phyloP scores from a whole-genome alignment of 2,888 invertebrate genomes.

The Caenorhabditis plicata region DNA sequence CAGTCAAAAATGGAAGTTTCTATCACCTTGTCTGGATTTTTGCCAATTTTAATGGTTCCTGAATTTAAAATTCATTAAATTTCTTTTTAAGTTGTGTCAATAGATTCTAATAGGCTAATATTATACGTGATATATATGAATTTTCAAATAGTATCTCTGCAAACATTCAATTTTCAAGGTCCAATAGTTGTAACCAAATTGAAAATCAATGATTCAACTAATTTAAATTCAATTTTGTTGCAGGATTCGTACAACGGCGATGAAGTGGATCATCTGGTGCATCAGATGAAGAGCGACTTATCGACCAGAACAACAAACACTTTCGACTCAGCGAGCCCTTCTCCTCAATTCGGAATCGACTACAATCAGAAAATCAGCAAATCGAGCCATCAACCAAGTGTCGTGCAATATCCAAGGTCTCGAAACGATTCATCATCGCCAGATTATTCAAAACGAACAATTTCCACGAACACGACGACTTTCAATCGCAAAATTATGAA shows the following conservation, averaged over 20 bases:
- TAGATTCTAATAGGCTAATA: too few relatives aligned
- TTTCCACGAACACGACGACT: conserved; percentile 13
- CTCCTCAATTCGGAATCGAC: too few relatives aligned
- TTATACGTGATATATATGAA: too few relatives aligned
- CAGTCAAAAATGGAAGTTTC: too few relatives aligned
- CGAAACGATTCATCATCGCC: conserved; percentile 2
- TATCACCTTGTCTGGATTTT: too few relatives aligned
- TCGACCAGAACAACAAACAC: background rate
- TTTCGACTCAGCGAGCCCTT: background rate
- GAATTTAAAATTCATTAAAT: too few relatives aligned
- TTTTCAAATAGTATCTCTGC: too few relatives aligned
- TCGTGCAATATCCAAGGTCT: conserved; percentile 23
- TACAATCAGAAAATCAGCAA: conserved; percentile 2
- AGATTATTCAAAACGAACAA: conserved; percentile 4
- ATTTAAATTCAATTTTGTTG: too few relatives aligned
- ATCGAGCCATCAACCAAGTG: conserved; percentile 8
- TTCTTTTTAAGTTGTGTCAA: too few relatives aligned
- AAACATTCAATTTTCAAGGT: too few relatives aligned
- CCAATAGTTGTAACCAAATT: background rate
- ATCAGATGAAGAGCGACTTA: conserved; percentile 40
- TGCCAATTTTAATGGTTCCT: too few relatives aligned
- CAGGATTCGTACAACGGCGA: conserved; percentile 44
- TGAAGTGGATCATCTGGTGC: conserved; percentile 47
- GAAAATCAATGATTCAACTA: background rate
- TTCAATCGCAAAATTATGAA: conserved; percentile 32